Evolutionary conservation across 2,113 vertebrate genomes (phyloP).

Genomic region (Plecturocebus donacophilus): DNA sequence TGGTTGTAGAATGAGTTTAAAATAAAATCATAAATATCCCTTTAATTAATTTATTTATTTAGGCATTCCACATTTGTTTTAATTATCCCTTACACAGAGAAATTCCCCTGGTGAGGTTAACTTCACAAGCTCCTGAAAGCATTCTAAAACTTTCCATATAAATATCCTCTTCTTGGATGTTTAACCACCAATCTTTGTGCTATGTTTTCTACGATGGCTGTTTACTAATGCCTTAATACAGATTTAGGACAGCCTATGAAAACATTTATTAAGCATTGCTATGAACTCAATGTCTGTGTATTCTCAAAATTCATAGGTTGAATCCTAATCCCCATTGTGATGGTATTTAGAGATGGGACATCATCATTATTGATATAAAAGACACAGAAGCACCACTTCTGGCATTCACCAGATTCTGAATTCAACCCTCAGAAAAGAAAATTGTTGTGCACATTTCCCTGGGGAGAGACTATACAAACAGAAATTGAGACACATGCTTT

Average conservation of each 20-base stretch:
- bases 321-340: neutral
- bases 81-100: slow-evolving; percentile 73
- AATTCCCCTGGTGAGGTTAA: slow-evolving; percentile 71
- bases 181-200: neutral
- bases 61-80: slow-evolving; percentile 69
- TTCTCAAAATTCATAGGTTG: neutral
- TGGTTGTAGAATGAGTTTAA: neutral
- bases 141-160: slow-evolving; percentile 74
- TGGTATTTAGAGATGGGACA: neutral
- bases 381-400: neutral
- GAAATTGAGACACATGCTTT: neutral
- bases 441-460: neutral
- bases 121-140: slow-evolving; percentile 72
- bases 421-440: slow-evolving; percentile 5
- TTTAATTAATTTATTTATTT: slow-evolving; percentile 72
- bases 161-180: slow-evolving; percentile 68
- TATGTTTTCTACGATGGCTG: neutral
- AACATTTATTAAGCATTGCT: neutral
- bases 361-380: neutral
- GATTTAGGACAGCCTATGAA: neutral
- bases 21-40: neutral
- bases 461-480: neutral
- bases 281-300: neutral
- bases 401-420: neutral
- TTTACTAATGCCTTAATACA: neutral